Percentiles rank a stretch among this genome's conserved stretches.
phyloP scores from a whole-genome alignment of 53 echinoderm and acorn worm species.

The Holothuria scabra region DNA sequence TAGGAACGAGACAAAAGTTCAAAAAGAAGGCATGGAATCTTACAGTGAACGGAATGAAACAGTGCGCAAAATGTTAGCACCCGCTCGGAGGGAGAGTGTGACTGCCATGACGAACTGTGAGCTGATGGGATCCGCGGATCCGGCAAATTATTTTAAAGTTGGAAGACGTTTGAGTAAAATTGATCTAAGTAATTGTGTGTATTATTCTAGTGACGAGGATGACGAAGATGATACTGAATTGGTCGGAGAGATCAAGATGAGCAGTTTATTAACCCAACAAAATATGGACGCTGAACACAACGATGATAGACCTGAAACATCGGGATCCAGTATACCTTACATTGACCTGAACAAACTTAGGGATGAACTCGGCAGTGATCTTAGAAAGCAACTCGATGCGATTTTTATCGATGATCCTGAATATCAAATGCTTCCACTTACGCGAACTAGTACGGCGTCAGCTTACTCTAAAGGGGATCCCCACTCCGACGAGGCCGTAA shows the following conservation, averaged over 20 bases:
- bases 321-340: conserved; percentile 43
- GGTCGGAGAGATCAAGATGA: conserved; percentile 43
- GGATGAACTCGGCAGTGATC: conserved; percentile 71
- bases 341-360: conserved; percentile 71
- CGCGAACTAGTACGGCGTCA: background rate
- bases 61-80: conserved; percentile 63
- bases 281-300: conserved; percentile 14
- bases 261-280: conserved; percentile 43
- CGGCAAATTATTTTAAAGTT: conserved; percentile 59
- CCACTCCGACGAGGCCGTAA: background rate
- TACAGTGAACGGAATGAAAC: conserved; percentile 72
- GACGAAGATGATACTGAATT: conserved; percentile 48
- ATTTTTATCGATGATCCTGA: conserved; percentile 65
- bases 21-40: conserved; percentile 69
- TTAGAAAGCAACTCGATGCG: conserved; percentile 69
- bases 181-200: background rate
- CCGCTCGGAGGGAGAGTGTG: conserved; percentile 64
- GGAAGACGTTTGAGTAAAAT: conserved; percentile 25
- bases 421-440: conserved; percentile 11
- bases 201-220: conserved; percentile 34
- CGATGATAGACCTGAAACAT: background rate
- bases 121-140: conserved; percentile 64
- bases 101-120: conserved; percentile 69
- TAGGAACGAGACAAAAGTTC: conserved; percentile 66
- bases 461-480: background rate